These are phyloP conservation scores for Hyperoplus immaculatus DNA, from an alignment of 2,797 vertebrate genomes.

Conservation along the genomic window DNA sequence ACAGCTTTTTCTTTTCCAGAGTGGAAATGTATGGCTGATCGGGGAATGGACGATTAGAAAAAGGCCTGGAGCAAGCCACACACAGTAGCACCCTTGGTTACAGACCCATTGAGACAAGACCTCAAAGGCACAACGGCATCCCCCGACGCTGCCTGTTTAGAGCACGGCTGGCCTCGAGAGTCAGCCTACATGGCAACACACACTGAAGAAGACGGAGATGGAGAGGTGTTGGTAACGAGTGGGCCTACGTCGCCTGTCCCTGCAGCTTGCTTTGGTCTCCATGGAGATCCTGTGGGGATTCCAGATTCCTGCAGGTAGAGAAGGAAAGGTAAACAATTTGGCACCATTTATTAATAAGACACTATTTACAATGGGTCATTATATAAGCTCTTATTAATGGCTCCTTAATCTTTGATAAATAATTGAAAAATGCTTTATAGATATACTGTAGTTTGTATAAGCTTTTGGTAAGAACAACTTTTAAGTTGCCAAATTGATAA, in stretches of 20 bases:
- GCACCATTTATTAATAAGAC: not conserved
- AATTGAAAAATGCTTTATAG: not conserved
- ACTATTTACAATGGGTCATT: not conserved
- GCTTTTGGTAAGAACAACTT: not conserved
- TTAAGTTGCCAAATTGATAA: not conserved
- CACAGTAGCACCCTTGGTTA: constrained; percentile 82
- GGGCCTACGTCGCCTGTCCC: not conserved
- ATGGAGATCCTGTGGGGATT: constrained; percentile 69
- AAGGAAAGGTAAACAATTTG: constrained; percentile 2
- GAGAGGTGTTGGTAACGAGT: constrained; percentile 10
- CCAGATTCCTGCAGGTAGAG: constrained; percentile 76
- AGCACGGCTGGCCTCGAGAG: constrained; percentile 69
- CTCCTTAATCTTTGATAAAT: not conserved
- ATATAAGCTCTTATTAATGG: not conserved
- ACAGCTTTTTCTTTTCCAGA: constrained; percentile 1
- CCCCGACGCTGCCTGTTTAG: constrained; percentile 76
- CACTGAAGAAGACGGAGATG: constrained; percentile 22
- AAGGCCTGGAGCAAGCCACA: constrained; percentile 54
- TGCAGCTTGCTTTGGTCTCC: constrained; percentile 64
- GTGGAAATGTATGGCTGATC: constrained; percentile 40
- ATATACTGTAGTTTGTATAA: no score
- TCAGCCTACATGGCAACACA: constrained; percentile 72
- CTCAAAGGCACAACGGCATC: constrained; percentile 73
- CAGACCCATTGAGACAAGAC: constrained; percentile 79
- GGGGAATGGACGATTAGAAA: constrained; percentile 42